Evolutionary conservation across 2,888 invertebrate species (phyloP).

Genomic region (Drosophila quasianomalipes): DNA sequence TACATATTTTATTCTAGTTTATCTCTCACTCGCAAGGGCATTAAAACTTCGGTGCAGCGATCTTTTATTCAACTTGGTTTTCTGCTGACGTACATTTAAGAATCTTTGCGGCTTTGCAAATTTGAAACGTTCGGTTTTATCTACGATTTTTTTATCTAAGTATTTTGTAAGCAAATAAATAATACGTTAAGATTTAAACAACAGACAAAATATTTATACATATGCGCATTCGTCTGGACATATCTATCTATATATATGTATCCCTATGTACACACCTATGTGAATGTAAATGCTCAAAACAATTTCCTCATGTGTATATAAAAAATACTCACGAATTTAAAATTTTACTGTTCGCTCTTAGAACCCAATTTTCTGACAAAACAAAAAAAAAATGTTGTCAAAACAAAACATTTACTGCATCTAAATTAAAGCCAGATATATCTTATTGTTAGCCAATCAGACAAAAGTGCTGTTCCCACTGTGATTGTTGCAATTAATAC

Average conservation of each 20-base stretch:
- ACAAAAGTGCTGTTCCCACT: neutral
- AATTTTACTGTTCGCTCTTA: neutral
- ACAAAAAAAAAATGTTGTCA: neutral
- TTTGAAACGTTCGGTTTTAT: slow-evolving; percentile 43
- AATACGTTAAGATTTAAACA: slow-evolving; percentile 38
- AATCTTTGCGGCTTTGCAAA: slow-evolving; percentile 35
- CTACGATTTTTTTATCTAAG: slow-evolving; percentile 57
- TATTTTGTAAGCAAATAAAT: slow-evolving; percentile 54
- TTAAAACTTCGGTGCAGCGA: slow-evolving; percentile 3
- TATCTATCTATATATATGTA: neutral
- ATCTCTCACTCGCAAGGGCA: slow-evolving; percentile 9
- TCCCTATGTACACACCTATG: neutral
- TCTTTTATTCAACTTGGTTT: slow-evolving; percentile 12
- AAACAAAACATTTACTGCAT: neutral
- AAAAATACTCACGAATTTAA: neutral
- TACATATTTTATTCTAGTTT: neutral
- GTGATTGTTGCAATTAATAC: slow-evolving; percentile 10
- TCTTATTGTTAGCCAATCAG: neutral
- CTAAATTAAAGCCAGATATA: neutral
- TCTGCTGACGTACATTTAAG: slow-evolving; percentile 34
- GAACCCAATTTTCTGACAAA: neutral
- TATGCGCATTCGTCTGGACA: slow-evolving; percentile 23
- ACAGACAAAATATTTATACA: slow-evolving; percentile 47
- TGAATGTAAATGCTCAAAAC: neutral
- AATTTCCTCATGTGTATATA: neutral